Evolutionary conservation across 2,113 vertebrate genomes (phyloP), one percentile per base, ranked within the genome.

Genomic region (Tyrannus savana): DNA sequence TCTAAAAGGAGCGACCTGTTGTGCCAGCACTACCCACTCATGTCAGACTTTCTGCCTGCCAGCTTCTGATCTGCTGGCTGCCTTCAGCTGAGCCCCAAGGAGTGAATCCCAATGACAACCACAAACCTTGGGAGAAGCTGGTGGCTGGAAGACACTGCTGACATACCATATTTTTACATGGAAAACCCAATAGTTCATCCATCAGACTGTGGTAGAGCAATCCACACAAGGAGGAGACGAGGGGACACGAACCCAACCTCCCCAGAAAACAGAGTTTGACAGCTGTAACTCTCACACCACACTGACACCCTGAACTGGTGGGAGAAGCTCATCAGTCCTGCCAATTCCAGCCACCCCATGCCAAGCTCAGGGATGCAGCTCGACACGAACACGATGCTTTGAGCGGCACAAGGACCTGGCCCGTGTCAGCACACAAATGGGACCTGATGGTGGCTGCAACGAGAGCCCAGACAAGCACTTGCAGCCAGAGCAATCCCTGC

Each of bases 1-100:
- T 19, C 71, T 27, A 3, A 33, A 84, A 68, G 56, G 63, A 78
- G 13, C 8, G 19, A 11, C 0, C 0, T 19, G 24, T 19, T 68
- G 41, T 21, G 62, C 37, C 58, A 41, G 28, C 2, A 12, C 53
- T n/a, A 2, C 3, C 47, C 6, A 3, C 37, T 46, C 7, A 0
- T 2, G 18, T 1, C 60, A 22, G 23, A 31, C 11, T 50, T 42
- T 17, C n/a, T 17, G 33, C 14, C 71, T 27, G 30, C 15, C 75
- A 41, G 1, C 42, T 84, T 39, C 64, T 52, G 42, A 50, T 5
- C 71, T 76, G 58, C 63, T 64, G 76, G 41, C 22, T 7, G 9
- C 13, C 10, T 56, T 62, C 91, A 58, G 41, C 41, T 21, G 47
- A 33, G 22, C 3, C 24, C 41, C 72, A 49, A 66, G 42, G 39